Base-by-base conservation (phyloP, 2,113 vertebrate genomes). In the Heterochromis multidens region DNA sequence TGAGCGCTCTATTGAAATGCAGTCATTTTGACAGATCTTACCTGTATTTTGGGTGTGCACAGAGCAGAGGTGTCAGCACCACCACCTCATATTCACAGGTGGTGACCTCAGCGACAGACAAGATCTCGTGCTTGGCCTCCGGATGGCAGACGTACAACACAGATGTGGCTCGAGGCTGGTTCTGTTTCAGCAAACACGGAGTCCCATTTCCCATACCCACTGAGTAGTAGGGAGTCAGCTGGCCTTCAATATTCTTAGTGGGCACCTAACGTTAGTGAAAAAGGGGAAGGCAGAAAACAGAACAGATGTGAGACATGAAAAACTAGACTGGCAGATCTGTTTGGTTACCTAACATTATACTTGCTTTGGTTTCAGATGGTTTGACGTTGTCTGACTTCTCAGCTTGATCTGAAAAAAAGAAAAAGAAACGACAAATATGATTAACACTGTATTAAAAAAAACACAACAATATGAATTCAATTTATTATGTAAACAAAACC, bases 31-130 rank as follows among this genome's bases (percentile, higher is more conserved):
- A 9, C 11, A 31, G 31, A 77, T 54, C 14, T 65, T 95, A 99
- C 99, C 98, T 99, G 90, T 98, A 99, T 86, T 98, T 98, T 37
- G 99, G 99, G 89, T 99, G 99, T 56, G 19, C 95, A 90, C 99
- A 99, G 17, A 99, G 96, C 88, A 99, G 96, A 4, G 99, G 99
- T 0, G 99, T 99, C 93, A 99, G 74, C 93, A 99, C 98, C 92
- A 99, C 97, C 87, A 99, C 97, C 95, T 99, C 98, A 31, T 99
- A 99, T 96, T 99, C 97, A 89, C 99, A 99, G 81, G 97, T 99
- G 13, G 97, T 98, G 83, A 99, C 97, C 95, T 99, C 99, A 8
- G 98, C 98, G 2, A 99, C 97, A 0, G 98, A 99, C 61, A 99
- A 94, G 92, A 99, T 98, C 95, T 99, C 99, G 2, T 99, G 98